Evolutionary conservation across 2,797 vertebrate genomes (phyloP).

Genomic region (Acanthopagrus latus): DNA sequence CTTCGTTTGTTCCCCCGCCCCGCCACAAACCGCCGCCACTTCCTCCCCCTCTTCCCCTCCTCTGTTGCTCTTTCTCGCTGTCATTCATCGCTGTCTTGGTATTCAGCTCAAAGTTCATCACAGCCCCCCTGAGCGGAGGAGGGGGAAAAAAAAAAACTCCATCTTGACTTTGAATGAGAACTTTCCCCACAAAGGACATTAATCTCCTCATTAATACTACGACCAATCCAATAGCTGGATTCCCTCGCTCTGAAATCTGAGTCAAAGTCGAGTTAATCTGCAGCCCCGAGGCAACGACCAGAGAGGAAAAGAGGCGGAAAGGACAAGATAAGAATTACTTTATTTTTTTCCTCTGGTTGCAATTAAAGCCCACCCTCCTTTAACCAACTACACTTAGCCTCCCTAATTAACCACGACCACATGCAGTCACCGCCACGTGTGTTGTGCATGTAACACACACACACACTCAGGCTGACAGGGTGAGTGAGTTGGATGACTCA

Average conservation of each 20-base stretch:
- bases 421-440: conserved; percentile 19
- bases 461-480: conserved; percentile 6
- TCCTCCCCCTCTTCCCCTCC: not conserved
- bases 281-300: conserved; percentile 38
- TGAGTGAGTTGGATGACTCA: conserved; percentile 60
- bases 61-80: conserved; percentile 30
- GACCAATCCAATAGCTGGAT: conserved; percentile 42
- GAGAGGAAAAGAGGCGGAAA: conserved; percentile 11
- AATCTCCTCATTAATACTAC: conserved; percentile 65
- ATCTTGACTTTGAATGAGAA: conserved; percentile 66
- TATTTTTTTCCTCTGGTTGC: not conserved
- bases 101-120: conserved; percentile 63
- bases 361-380: conserved; percentile 48
- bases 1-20: not conserved
- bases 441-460: not conserved
- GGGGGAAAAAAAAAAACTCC: not conserved
- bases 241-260: conserved; percentile 47
- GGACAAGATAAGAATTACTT: conserved; percentile 31
- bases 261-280: conserved; percentile 51
- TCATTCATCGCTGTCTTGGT: conserved; percentile 67
- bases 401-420: conserved; percentile 33
- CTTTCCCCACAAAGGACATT: conserved; percentile 62
- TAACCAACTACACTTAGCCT: conserved; percentile 20
- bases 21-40: too few species aligned
- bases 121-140: conserved; percentile 21